A percentile compares a stretch with the other conserved stretches of the same genome.
These are phyloP conservation scores for Eublepharis macularius DNA, from an alignment of 2,113 vertebrate species.

Conservation along the genomic window DNA sequence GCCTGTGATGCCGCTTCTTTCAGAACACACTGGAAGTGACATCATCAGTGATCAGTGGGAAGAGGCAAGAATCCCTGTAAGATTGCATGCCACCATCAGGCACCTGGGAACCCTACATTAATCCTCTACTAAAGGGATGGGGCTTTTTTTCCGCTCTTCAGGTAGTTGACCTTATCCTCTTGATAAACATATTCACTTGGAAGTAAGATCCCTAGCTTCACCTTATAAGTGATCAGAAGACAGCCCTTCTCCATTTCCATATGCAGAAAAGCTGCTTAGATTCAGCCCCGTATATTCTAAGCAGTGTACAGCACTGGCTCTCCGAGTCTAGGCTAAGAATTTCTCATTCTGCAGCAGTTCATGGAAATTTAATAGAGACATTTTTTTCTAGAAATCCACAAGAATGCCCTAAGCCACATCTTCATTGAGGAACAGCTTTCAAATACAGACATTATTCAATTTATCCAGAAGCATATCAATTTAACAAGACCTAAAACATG, in stretches of 20 bases:
- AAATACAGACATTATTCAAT: not conserved
- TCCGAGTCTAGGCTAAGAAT: not conserved
- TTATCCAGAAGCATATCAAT: not conserved
- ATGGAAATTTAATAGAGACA: not conserved
- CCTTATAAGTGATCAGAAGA: no score
- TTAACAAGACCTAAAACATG: not conserved
- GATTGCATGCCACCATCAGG: no score
- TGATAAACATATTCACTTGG: not conserved
- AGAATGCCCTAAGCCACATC: not conserved
- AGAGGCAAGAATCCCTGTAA: no score
- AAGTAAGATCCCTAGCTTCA: not conserved
- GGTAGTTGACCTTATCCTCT: not conserved
- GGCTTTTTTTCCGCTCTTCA: no score
- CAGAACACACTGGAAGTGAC: no score
- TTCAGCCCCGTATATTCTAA: no score
- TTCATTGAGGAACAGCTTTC: conserved; percentile 1
- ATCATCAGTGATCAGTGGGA: no score
- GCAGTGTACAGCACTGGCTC: not conserved
- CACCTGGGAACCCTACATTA: no score
- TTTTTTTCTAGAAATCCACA: not conserved
- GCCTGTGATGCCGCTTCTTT: no score
- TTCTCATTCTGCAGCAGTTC: not conserved
- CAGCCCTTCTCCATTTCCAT: no score
- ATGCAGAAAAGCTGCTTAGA: no score
- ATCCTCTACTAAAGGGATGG: no score